These are phyloP conservation scores for Sebastes kiyomatsui DNA, from an alignment of 2,797 vertebrate species.

Conservation along the genomic window DNA sequence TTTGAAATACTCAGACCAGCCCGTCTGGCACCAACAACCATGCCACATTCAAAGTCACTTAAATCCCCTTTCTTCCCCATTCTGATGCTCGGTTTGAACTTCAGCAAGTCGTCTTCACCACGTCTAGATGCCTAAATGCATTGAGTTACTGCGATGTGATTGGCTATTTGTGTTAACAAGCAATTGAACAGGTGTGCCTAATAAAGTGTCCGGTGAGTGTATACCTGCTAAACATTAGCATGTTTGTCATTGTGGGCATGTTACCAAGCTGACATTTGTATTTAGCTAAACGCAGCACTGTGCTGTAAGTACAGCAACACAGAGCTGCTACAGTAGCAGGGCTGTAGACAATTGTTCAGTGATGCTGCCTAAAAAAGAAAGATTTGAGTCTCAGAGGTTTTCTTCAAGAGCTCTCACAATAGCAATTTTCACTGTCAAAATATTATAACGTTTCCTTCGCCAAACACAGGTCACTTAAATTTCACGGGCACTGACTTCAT, in stretches of 20 bases:
- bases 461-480: slow-evolving; percentile 20
- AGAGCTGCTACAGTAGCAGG: background rate
- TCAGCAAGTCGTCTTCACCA: too few relatives aligned
- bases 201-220: too few relatives aligned
- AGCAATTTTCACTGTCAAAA: slow-evolving; percentile 47
- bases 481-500: slow-evolving; percentile 21
- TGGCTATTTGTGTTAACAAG: too few relatives aligned
- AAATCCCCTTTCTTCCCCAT: too few relatives aligned
- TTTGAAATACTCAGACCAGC: too few relatives aligned
- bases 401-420: slow-evolving; percentile 9
- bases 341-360: background rate
- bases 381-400: background rate
- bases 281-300: background rate
- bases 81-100: too few relatives aligned
- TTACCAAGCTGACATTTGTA: background rate
- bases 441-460: slow-evolving; percentile 17
- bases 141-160: too few relatives aligned
- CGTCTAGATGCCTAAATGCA: too few relatives aligned
- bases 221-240: background rate
- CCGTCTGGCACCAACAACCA: too few relatives aligned
- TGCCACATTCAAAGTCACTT: too few relatives aligned
- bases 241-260: background rate
- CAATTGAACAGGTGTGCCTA: too few relatives aligned
- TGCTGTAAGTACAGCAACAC: background rate
- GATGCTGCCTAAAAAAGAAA: background rate